These are phyloP conservation scores for Euborellia annulipes DNA, from an alignment of 1,140 invertebrate species.

Conservation along the genomic window DNA sequence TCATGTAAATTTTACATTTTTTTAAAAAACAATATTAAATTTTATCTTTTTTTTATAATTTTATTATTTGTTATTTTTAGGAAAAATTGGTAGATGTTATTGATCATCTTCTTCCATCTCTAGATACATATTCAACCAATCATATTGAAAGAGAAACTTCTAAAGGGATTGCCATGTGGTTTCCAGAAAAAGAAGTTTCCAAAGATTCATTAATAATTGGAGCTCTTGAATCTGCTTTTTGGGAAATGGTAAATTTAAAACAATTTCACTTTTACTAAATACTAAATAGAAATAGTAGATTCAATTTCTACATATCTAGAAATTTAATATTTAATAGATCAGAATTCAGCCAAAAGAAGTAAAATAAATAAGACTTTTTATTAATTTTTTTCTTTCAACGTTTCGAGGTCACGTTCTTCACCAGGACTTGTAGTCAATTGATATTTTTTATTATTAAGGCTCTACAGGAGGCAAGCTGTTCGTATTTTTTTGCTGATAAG, in stretches of 20 bases:
- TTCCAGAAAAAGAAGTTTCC: constrained; percentile 25
- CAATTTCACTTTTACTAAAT: no score
- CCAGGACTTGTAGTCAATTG: no score
- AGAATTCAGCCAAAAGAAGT: no score
- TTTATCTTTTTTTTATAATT: background rate
- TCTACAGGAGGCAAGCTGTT: no score
- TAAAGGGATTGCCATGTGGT: constrained; percentile 19
- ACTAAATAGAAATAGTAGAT: no score
- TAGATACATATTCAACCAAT: constrained; percentile 16
- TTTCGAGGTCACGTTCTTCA: no score
- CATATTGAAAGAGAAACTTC: constrained; percentile 11
- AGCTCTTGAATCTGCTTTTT: constrained; percentile 52
- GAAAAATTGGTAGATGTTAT: constrained; percentile 32
- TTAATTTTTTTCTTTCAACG: no score
- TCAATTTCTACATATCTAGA: no score
- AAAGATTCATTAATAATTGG: constrained; percentile 48
- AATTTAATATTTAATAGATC: no score
- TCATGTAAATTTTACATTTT: constrained; percentile 35
- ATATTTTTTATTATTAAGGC: no score
- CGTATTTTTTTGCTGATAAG: no score
- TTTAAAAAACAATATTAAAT: background rate
- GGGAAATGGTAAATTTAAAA: constrained; percentile 40
- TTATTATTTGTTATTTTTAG: constrained; percentile 15
- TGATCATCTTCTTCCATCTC: constrained; percentile 28
- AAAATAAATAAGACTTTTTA: no score